Evolutionary conservation across 2,797 vertebrate species (phyloP).

Genomic region (Sphenopsis melanotis): DNA sequence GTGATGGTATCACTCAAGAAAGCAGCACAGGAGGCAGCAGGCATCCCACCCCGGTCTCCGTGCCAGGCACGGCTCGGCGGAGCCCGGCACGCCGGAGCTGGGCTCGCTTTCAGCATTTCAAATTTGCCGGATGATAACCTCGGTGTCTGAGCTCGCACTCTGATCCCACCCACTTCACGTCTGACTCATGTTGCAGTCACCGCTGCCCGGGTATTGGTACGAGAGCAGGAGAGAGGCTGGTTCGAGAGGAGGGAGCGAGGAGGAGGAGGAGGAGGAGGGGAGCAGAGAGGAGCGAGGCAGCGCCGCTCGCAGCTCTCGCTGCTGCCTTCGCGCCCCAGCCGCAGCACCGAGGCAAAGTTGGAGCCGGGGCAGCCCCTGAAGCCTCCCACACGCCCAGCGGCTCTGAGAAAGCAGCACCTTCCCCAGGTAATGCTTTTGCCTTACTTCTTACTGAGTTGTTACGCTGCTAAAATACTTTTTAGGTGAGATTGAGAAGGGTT

Average conservation of each 20-base stretch:
- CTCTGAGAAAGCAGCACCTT: not conserved
- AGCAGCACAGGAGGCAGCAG: not conserved
- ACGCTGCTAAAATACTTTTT: not conserved
- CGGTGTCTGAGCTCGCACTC: not conserved
- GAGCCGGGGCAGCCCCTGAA: not conserved
- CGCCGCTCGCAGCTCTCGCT: not conserved
- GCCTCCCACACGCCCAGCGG: not conserved
- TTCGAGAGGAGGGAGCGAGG: not conserved
- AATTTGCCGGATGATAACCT: slow-evolving; percentile 45
- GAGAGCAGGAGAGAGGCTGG: not conserved
- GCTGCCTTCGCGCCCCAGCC: not conserved
- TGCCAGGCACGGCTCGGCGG: not conserved
- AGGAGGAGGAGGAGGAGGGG: not conserved
- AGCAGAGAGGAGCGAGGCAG: not conserved
- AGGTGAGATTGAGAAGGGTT: not conserved
- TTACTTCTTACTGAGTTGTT: not conserved
- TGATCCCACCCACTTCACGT: slow-evolving; percentile 43
- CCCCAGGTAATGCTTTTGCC: slow-evolving; percentile 54
- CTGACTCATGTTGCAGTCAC: slow-evolving; percentile 55
- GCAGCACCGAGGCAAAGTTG: not conserved
- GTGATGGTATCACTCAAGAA: not conserved
- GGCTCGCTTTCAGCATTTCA: not conserved
- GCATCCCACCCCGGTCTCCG: not conserved
- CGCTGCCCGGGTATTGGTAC: slow-evolving; percentile 14
- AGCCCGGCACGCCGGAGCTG: not conserved